phyloP scores from a whole-genome alignment of 2,797 vertebrate genomes.

The Staurois parvus region DNA sequence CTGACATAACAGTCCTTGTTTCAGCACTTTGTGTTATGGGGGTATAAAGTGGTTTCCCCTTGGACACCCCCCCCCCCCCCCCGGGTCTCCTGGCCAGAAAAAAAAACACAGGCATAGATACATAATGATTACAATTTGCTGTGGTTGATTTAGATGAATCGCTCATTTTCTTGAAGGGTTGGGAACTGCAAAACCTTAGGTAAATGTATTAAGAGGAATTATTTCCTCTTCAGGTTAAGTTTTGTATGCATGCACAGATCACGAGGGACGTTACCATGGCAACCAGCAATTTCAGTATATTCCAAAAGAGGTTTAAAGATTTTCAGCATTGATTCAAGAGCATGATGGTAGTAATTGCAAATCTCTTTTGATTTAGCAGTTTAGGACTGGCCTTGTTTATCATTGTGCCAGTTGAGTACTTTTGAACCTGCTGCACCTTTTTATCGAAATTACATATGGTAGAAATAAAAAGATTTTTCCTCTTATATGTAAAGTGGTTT shows the following conservation, averaged over 20 bases:
- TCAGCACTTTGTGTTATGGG: too few relatives aligned
- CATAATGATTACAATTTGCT: too few relatives aligned
- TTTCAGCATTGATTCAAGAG: conserved; percentile 40
- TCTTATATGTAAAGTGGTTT: not conserved
- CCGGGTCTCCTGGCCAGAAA: too few relatives aligned
- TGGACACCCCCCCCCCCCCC: too few relatives aligned
- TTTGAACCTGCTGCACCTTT: not conserved
- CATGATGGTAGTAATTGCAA: conserved; percentile 36
- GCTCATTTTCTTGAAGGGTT: too few relatives aligned
- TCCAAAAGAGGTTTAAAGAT: conserved; percentile 37
- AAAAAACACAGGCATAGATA: too few relatives aligned
- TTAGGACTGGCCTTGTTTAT: conserved; percentile 13
- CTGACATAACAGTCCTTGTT: too few relatives aligned
- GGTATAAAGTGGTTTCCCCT: too few relatives aligned
- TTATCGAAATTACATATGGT: not conserved
- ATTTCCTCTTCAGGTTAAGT: not conserved
- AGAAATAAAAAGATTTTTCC: not conserved
- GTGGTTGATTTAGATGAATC: too few relatives aligned
- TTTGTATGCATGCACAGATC: conserved; percentile 4
- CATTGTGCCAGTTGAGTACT: not conserved
- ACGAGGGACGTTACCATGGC: conserved; percentile 32
- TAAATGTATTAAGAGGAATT: conserved; percentile 3
- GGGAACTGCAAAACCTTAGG: not conserved
- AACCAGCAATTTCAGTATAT: conserved; percentile 30
- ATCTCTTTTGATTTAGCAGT: conserved; percentile 13